phyloP scores from a whole-genome alignment of 2,797 vertebrate genomes.

The Protonibea diacanthus region DNA sequence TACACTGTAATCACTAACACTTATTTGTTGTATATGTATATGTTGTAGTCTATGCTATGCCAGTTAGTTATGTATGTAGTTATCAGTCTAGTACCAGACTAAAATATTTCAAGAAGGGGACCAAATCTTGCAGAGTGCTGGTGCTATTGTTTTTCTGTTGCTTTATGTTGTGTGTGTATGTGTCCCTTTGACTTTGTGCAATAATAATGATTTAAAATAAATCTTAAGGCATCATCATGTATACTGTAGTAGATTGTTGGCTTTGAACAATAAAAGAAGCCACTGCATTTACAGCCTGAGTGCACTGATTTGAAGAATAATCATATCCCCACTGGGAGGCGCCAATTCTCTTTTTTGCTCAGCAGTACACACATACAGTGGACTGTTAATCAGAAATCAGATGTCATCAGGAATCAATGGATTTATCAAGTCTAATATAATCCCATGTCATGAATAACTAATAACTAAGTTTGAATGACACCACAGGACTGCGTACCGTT shows the following conservation, averaged over 20 bases:
- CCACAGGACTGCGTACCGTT: not conserved
- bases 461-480: not conserved
- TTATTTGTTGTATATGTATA: too few relatives aligned
- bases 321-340: slow-evolving; percentile 44
- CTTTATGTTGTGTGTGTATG: not conserved
- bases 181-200: not conserved
- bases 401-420: not conserved
- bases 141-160: too few relatives aligned
- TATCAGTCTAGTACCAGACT: too few relatives aligned
- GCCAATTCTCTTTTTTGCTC: slow-evolving; percentile 25
- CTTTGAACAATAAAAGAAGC: not conserved
- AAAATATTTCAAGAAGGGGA: too few relatives aligned
- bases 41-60: too few relatives aligned
- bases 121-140: too few relatives aligned
- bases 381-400: not conserved
- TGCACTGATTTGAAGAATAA: not conserved
- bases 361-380: not conserved
- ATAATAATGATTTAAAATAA: not conserved
- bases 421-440: not conserved
- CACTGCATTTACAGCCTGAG: not conserved
- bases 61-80: too few relatives aligned
- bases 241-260: not conserved
- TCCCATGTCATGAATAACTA: not conserved
- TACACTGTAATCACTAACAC: too few relatives aligned
- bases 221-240: not conserved